Base-by-base conservation (phyloP, 1,140 invertebrate genomes). In the Drosophila orosa region DNA sequence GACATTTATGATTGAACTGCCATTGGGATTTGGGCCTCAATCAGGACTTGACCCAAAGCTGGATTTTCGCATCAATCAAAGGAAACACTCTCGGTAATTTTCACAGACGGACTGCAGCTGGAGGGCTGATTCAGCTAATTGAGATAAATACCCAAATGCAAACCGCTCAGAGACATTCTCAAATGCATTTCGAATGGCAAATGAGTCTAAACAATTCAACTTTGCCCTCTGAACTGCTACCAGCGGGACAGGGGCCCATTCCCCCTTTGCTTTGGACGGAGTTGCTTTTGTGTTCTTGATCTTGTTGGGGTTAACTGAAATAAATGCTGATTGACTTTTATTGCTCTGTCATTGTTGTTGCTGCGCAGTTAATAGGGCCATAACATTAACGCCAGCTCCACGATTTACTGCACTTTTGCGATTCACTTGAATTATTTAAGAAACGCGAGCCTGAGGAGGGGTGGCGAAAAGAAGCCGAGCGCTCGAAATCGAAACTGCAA, bases 271-370 rank as follows among this genome's bases (percentile, higher is more conserved):
- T 17, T 48, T 15, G n/a, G 37, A 42, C 25, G 19, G 45, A 42
- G 55, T 65, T 62, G 33, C 61, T 58, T 58, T 67, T 76, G 57
- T 48, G 66, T 61, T 67, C 56, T 65, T 60, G 47, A 67, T 81
- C 50, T 71, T 72, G 72, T 78, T 85, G 65, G 73, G 60, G 82
- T 75, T 87, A 87, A 86, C 76, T 82, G 71, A 83, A 87, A 86
- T 87, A 87, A 87, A 86, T 86, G 83, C 62, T 86, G 82, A 86
- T 86, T 86, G 82, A 87, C 83, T 87, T 86, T 87, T 83, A 86
- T 86, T 87, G 82, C 83, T 17, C 40, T 72, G 63, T 54, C 73
- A 54, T 69, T 63, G 74, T 69, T 78, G 77, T 56, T 57, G 73
- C 45, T 61, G 66, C 71, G 58, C 60, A 69, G 63, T 71, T 87